These are phyloP conservation scores for Drosophila eugracilis DNA, from an alignment of 1,140 invertebrate species.

Conservation along the genomic window DNA sequence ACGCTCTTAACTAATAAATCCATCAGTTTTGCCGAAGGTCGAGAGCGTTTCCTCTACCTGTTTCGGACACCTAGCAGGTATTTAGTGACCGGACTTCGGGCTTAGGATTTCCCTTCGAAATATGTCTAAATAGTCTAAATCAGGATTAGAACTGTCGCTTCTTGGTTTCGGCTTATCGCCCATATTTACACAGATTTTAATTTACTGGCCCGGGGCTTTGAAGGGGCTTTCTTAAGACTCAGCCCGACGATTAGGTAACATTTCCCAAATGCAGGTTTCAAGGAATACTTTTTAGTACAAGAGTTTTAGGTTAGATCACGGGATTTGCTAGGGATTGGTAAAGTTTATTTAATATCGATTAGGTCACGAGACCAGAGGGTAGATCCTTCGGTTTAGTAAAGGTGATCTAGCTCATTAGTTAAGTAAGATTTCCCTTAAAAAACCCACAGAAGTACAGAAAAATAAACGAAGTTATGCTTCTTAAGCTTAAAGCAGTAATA, in stretches of 20 bases:
- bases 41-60: slow-evolving; percentile 33
- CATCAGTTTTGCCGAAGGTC: slow-evolving; percentile 57
- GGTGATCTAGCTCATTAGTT: background rate
- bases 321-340: slow-evolving; percentile 13
- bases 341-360: slow-evolving; percentile 12
- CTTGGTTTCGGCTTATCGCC: slow-evolving; percentile 24
- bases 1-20: slow-evolving; percentile 71
- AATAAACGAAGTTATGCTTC: too few species aligned
- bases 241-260: slow-evolving; percentile 28
- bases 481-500: too few species aligned
- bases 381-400: too few species aligned
- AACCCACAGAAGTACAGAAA: too few species aligned
- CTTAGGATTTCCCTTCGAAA: slow-evolving; percentile 5
- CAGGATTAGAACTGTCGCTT: slow-evolving; percentile 32
- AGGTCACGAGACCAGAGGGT: background rate
- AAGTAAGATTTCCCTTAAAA: background rate
- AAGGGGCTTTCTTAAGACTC: background rate
- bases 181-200: slow-evolving; percentile 66
- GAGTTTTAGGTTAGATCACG: background rate
- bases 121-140: slow-evolving; percentile 40
- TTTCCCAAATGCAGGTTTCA: background rate
- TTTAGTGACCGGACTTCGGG: slow-evolving; percentile 6
- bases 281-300: slow-evolving; percentile 1
- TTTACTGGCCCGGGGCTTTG: slow-evolving; percentile 44
- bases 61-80: slow-evolving; percentile 17